Base-by-base conservation (phyloP, 2,797 vertebrate species). In the Chloroceryle amazona region DNA sequence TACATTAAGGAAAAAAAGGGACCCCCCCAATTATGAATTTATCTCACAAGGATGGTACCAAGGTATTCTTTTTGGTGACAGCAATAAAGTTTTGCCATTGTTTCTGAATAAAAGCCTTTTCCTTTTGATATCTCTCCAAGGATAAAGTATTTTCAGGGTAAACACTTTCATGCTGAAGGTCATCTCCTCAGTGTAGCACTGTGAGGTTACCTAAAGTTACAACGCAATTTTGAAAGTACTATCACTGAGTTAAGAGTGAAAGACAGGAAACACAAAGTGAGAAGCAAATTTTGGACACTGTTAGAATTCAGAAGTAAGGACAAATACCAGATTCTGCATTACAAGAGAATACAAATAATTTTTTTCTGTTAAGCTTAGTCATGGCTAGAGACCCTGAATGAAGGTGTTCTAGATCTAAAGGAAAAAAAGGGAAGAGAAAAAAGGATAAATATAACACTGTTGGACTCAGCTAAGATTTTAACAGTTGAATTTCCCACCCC, bases 391-490 rank as follows among this genome's bases (percentile, higher is more conserved):
- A 82, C 13, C 39, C 66, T 72, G 65, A 41, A 80, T 14, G 18
- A 84, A 81, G 10, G 11, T 61, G 3, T 31, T 29, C 10, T 54
- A 29, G 35, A 52, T 44, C 46, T 2, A 14, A 46, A 29, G 35
- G 54, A 54, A 21, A 9, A 10, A 6, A 33, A 11, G 10, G 0
- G 3, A 13, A 5, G 14, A 5, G 14, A 39, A 49, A 37, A 49
- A 74, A 17, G 6, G 10, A 79, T 8, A 81, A 83, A 26, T 71
- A 55, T 20, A 4, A 67, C 42, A 88, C 42, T 86, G 9, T 58
- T 70, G 29, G 13, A 92, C 88, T 70, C 42, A 72, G 22, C 17
- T 58, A 74, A 73, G 52, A n/a, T 91, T 87, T 92, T 91, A 81
- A 70, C 49, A 87, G 65, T 8, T 74, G 68, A 94, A 71, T 87